phyloP scores from a whole-genome alignment of 2,797 vertebrate species.

The Brachyrhaphis roseni region DNA sequence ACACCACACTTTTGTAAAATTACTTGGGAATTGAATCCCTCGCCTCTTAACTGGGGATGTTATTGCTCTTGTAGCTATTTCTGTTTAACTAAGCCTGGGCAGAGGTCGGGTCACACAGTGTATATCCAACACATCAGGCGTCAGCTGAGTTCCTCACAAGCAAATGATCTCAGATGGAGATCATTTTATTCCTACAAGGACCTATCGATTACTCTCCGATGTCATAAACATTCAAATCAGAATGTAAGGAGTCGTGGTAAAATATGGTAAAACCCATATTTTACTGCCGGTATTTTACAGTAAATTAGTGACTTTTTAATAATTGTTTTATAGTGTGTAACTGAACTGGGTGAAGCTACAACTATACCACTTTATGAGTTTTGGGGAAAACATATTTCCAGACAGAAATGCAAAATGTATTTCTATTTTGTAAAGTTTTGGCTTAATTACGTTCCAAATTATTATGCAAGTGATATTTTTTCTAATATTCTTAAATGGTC shows the following conservation, averaged over 20 bases:
- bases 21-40: constrained; percentile 71
- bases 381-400: too few species aligned
- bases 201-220: not conserved
- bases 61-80: constrained; percentile 70
- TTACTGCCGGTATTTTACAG: too few species aligned
- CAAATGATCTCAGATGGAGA: not conserved
- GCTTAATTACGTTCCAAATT: too few species aligned
- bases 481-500: too few species aligned
- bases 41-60: constrained; percentile 61
- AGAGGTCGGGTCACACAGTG: constrained; percentile 24
- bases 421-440: too few species aligned
- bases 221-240: not conserved
- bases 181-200: not conserved
- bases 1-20: constrained; percentile 66
- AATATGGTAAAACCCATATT: too few species aligned
- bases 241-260: not conserved
- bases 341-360: too few species aligned
- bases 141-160: not conserved
- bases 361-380: too few species aligned
- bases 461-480: too few species aligned
- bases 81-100: constrained; percentile 55
- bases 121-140: not conserved
- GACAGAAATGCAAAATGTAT: too few species aligned
- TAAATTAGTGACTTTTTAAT: too few species aligned
- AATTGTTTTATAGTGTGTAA: too few species aligned